These are phyloP conservation scores for Amblyjoppa proteus DNA, from an alignment of 2,888 invertebrate species.

Conservation along the genomic window DNA sequence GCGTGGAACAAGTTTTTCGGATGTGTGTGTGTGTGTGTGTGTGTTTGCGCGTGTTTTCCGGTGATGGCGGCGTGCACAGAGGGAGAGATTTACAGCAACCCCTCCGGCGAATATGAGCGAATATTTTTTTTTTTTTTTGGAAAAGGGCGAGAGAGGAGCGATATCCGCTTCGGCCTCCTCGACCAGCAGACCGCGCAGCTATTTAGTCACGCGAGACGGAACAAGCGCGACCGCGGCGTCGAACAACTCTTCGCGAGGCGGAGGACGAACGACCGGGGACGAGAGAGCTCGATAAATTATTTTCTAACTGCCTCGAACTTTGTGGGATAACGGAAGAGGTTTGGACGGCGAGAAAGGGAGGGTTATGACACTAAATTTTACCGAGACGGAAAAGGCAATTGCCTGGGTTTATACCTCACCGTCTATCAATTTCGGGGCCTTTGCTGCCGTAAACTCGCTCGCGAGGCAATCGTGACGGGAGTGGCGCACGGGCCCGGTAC, in stretches of 20 bases:
- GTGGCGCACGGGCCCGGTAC: no score
- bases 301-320: conserved; percentile 63
- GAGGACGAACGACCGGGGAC: conserved; percentile 45
- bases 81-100: conserved; percentile 42
- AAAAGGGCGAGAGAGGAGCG: not conserved
- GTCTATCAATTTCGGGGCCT: conserved; percentile 15
- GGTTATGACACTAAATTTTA: conserved; percentile 62
- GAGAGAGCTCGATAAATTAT: conserved; percentile 64
- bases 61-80: conserved; percentile 6
- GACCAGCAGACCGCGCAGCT: conserved; percentile 8
- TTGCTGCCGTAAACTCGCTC: no score
- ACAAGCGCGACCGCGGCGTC: conserved; percentile 10
- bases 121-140: conserved; percentile 31
- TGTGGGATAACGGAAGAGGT: conserved; percentile 64
- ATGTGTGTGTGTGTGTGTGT: no score
- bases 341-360: conserved; percentile 10
- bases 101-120: conserved; percentile 19
- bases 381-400: conserved; percentile 49
- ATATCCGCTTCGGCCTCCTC: conserved; percentile 1
- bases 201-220: conserved; percentile 20
- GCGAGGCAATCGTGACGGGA: no score
- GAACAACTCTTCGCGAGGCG: not conserved
- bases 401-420: conserved; percentile 53
- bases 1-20: conserved; percentile 41
- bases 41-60: not conserved